Base-by-base conservation (phyloP, 2,888 invertebrate species). In the Andricus quercusramuli region DNA sequence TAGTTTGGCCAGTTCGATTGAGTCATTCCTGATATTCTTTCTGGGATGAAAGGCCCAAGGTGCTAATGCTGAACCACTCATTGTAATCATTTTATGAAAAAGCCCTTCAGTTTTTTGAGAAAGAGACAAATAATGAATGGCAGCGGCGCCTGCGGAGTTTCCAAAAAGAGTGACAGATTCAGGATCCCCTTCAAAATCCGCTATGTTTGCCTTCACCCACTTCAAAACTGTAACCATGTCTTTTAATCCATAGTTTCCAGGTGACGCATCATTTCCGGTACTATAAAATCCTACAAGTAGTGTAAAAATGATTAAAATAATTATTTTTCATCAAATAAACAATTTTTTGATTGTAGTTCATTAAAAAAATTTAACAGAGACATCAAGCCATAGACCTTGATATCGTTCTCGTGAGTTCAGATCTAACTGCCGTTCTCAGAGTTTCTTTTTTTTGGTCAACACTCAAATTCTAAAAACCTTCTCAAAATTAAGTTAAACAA, bases 231-330 rank as follows among this genome's bases (percentile, higher is more conserved):
- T 81, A 11, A 87, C 70, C 15, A 90, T 84, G 79, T 92, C 92
- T 82, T 92, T 92, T 41, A 92, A 41, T 0, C 88, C 92, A 29
- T 90, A 89, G 84, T 92, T 92, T 9, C 92, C 92, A 0, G 91
- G 90, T 2, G 90, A 84, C 25, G 80, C 82, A 56, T 83, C 78
- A 79, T 86, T 91, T 4, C 86, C 89, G 5, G 89, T 90, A 79
- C 90, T 90, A 77, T 91, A 87, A 81, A 91, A 91, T 29, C 91
- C 91, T 91, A 77, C 37, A 68, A 74, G 32, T 25, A 74, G 47
- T 37, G 51, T 5, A 25, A 25, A 25, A 25, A 62, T 62, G 11
- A 11, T 56, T 51, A 29, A 51, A 79, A 70, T 51, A 80, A 41
- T 20, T 62, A 20, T 74, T 74, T 47, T 5, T 44, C 15, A 15